A percentile compares a stretch with the other conserved stretches of the same genome.
Conservation (phyloP, 2,888 invertebrate genomes). For the Thyatira batis region DNA sequence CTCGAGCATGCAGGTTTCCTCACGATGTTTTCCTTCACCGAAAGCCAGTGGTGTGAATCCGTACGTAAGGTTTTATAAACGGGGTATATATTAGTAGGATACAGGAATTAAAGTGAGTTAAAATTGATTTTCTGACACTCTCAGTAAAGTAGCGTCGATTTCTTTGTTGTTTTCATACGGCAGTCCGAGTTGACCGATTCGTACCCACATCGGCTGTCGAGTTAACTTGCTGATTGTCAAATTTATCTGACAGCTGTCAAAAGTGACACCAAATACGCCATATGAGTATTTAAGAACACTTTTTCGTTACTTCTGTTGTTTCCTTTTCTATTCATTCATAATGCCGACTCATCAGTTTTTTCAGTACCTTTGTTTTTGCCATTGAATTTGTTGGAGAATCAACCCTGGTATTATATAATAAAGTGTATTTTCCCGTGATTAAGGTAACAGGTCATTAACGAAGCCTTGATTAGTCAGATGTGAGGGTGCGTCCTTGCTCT, state of each 20-base stretch:
- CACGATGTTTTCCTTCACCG: too few species aligned
- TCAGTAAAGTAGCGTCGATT: too few species aligned
- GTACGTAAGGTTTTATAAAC: too few species aligned
- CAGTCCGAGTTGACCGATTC: background rate
- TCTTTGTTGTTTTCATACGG: background rate
- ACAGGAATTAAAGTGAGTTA: too few species aligned
- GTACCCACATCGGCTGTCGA: background rate
- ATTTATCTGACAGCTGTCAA: constrained; percentile 24
- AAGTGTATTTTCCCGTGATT: constrained; percentile 10
- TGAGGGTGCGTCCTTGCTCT: constrained; percentile 46
- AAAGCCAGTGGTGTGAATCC: too few species aligned
- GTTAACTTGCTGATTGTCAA: background rate
- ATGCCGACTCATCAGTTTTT: background rate
- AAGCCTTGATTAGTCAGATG: constrained; percentile 51
- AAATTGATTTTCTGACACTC: too few species aligned
- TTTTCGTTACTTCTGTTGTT: constrained; percentile 15
- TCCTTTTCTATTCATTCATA: too few species aligned
- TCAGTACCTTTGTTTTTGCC: background rate
- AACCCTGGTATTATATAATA: background rate
- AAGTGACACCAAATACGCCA: constrained; percentile 14
- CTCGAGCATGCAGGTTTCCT: too few species aligned
- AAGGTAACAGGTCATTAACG: constrained; percentile 38
- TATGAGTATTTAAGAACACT: constrained; percentile 23
- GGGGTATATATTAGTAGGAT: too few species aligned
- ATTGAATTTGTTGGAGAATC: background rate